phyloP scores from a whole-genome alignment of 2,888 invertebrate species.

The Chaetogeoica ovagalla region DNA sequence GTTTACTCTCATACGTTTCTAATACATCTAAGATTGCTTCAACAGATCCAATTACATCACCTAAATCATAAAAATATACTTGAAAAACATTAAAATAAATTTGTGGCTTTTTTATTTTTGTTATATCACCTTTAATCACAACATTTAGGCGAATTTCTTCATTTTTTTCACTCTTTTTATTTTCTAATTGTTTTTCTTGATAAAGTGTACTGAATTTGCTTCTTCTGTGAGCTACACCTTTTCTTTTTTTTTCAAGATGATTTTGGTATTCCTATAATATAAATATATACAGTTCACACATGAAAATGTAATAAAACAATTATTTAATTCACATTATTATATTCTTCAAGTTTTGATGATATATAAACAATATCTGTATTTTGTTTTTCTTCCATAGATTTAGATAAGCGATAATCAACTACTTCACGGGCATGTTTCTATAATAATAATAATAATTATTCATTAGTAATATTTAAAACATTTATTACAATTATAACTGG shows the following conservation, averaged over 20 bases:
- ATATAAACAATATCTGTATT: constrained; percentile 65
- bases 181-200: constrained; percentile 57
- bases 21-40: constrained; percentile 92
- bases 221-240: constrained; percentile 63
- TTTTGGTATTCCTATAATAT: constrained; percentile 65
- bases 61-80: constrained; percentile 60
- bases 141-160: constrained; percentile 57
- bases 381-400: constrained; percentile 63
- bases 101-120: constrained; percentile 58
- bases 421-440: constrained; percentile 72
- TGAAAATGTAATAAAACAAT: background rate
- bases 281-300: constrained; percentile 4
- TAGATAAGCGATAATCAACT: constrained; percentile 65
- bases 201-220: constrained; percentile 23
- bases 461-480: background rate
- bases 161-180: constrained; percentile 62
- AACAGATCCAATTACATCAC: constrained; percentile 94
- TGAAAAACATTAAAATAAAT: constrained; percentile 58
- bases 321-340: constrained; percentile 63
- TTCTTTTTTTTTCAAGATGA: constrained; percentile 66
- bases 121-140: constrained; percentile 68
- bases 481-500: background rate
- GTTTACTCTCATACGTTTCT: constrained; percentile 76
- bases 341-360: constrained; percentile 66
- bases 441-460: constrained; percentile 21